Evolutionary conservation across 1,140 invertebrate genomes (phyloP).

Genomic region (silkworm (Bombyx mori)): DNA sequence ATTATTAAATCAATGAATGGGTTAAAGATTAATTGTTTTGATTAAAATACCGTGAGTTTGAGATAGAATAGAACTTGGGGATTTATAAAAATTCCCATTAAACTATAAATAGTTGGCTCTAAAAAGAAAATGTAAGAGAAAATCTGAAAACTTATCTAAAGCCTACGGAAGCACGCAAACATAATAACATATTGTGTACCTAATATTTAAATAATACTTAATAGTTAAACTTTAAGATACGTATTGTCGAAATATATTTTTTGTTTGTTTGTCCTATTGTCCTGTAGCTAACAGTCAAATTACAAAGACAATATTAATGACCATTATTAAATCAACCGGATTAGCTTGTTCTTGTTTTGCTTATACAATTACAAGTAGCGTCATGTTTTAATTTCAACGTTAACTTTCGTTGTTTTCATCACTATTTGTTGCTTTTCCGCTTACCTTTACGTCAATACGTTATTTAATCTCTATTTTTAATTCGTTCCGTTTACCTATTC

Average conservation of each 20-base stretch:
- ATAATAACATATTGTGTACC: not conserved
- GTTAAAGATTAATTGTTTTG: constrained; percentile 31
- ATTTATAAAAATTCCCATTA: too few species aligned
- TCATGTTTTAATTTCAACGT: too few species aligned
- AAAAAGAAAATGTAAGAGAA: too few species aligned
- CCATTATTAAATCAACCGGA: not conserved
- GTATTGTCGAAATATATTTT: not conserved
- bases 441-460: constrained; percentile 5
- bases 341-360: too few species aligned
- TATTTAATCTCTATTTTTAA: not conserved
- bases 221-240: not conserved
- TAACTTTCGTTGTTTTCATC: constrained; percentile 1
- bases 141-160: too few species aligned
- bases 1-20: constrained; percentile 13
- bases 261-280: too few species aligned
- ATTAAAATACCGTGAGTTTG: constrained; percentile 14
- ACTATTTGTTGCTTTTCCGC: constrained; percentile 6
- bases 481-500: constrained; percentile 5
- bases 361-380: too few species aligned
- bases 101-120: too few species aligned
- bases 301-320: not conserved
- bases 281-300: not conserved
- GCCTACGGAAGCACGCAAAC: not conserved
- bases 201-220: not conserved
- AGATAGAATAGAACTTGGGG: not conserved